A percentile compares a stretch with the other conserved stretches of the same genome.
Evolutionary conservation across 2,888 invertebrate genomes (phyloP).

Genomic region (Nysson spinosus): DNA sequence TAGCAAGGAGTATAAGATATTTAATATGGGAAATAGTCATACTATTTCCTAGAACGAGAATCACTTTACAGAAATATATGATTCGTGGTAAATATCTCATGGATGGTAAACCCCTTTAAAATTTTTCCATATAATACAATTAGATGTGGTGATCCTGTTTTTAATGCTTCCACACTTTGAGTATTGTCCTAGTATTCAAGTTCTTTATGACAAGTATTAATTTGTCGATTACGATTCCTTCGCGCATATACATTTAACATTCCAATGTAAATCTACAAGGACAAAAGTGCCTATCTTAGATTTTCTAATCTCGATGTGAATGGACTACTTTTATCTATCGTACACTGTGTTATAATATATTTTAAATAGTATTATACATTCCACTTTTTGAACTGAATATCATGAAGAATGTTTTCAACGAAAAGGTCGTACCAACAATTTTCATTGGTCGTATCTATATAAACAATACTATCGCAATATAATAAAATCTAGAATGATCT

Average conservation of each 20-base stretch:
- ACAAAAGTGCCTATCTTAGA: conserved; percentile 54
- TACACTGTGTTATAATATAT: conserved; percentile 20
- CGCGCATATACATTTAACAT: conserved; percentile 31
- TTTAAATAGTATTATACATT: conserved; percentile 25
- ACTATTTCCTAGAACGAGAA: conserved; percentile 11
- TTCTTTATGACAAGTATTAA: conserved; percentile 12
- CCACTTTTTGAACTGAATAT: conserved; percentile 18
- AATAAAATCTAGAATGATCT: too few relatives aligned
- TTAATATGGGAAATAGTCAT: conserved; percentile 18
- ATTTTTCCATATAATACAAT: conserved; percentile 10
- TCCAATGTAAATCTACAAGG: conserved; percentile 39
- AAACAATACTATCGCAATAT: too few relatives aligned
- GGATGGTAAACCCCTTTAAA: too few relatives aligned
- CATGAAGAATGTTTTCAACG: neutral
- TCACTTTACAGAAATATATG: too few relatives aligned
- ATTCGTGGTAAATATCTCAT: too few relatives aligned
- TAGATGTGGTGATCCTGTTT: conserved; percentile 22
- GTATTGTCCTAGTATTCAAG: conserved; percentile 33
- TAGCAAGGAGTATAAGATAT: neutral
- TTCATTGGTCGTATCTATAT: too few relatives aligned
- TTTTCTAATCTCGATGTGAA: conserved; percentile 38
- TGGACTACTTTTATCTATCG: conserved; percentile 22
- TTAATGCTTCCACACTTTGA: conserved; percentile 19
- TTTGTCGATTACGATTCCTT: conserved; percentile 21
- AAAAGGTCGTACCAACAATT: conserved; percentile 25